Base-by-base conservation (phyloP, 2,888 invertebrate species). In the Boloria euphrosyne region DNA sequence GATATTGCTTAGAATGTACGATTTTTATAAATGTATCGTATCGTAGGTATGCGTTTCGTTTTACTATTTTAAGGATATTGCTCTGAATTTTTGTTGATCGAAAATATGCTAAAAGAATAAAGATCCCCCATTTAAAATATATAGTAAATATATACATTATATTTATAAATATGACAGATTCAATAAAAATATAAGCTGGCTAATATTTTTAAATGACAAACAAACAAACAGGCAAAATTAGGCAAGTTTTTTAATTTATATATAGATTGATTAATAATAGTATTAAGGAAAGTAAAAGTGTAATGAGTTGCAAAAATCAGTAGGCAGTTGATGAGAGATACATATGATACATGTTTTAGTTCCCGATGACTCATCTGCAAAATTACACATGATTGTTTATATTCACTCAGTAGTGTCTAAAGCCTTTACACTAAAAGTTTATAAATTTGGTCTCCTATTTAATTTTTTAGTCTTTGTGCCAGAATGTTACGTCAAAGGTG, bases 1-100 rank as follows among this genome's bases (percentile, higher is more conserved):
- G 74, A 73, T 66, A 66, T 58, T 50, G 46, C 63, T 61, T 69
- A 62, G 57, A 65, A 46, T 13, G 14, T 27, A 57, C 57, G 70
- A 57, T 68, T 31, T 53, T 51, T 16, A 17, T 46, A 46, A 62
- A 47, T 14, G 50, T 67, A 22, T 22, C 66, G 65, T 67, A 53
- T 69, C 67, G 61, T 27, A n/a, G n/a, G n/a, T n/a, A 44, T 54
- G 64, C 66, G 31, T 38, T 38, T 38, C 31, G 31, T 10, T 38
- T 7, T 38, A 2, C 10, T 38, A 38, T 38, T 38, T 38, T 38
- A 10, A 38, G 31, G 31, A 38, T 38, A 38, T 7, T 38, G 10
- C 31, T 38, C 7, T 10, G 10, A 7, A 38, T 38, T 38, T 31
- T 0, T 31, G 31, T 31, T 6, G 7, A 1, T 31, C 6, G 31